Conservation (phyloP, 2,888 invertebrate species). For the Ganaspis brasiliensis region DNA sequence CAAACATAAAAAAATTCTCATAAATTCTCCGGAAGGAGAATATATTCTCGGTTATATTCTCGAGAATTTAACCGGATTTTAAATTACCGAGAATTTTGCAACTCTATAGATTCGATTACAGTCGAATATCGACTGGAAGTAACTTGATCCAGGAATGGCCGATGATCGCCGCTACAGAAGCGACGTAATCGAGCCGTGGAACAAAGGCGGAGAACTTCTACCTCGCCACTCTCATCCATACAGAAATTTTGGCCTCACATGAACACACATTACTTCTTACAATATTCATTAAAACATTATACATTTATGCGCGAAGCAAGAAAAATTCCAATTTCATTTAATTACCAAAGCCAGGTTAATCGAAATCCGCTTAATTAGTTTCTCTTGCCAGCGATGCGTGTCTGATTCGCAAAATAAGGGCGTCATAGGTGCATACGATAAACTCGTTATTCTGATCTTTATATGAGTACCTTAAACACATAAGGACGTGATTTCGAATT, state of each 20-base stretch:
- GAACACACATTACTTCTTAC: neutral
- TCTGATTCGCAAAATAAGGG: conserved; percentile 30
- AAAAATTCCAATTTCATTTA: conserved; percentile 71
- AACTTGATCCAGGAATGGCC: conserved; percentile 18
- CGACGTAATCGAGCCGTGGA: conserved; percentile 33
- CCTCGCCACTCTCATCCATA: neutral
- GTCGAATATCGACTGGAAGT: conserved; percentile 53
- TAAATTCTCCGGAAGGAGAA: no score
- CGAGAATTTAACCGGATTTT: no score
- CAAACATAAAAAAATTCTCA: no score
- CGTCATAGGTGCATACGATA: conserved; percentile 27
- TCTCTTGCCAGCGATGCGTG: conserved; percentile 36
- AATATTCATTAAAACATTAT: conserved; percentile 14
- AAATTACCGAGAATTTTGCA: no score
- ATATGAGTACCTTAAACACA: conserved; percentile 16
- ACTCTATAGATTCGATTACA: conserved; percentile 61
- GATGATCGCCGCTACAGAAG: conserved; percentile 21
- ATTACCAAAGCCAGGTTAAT: conserved; percentile 72
- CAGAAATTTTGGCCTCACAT: neutral
- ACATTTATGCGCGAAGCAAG: conserved; percentile 46
- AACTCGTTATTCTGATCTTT: conserved; percentile 26
- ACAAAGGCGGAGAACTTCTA: conserved; percentile 26
- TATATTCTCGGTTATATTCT: no score
- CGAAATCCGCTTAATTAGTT: conserved; percentile 71
- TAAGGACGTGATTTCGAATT: conserved; percentile 17